Evolutionary conservation across 2,888 invertebrate species (phyloP).

Genomic region (Eilema depressum): DNA sequence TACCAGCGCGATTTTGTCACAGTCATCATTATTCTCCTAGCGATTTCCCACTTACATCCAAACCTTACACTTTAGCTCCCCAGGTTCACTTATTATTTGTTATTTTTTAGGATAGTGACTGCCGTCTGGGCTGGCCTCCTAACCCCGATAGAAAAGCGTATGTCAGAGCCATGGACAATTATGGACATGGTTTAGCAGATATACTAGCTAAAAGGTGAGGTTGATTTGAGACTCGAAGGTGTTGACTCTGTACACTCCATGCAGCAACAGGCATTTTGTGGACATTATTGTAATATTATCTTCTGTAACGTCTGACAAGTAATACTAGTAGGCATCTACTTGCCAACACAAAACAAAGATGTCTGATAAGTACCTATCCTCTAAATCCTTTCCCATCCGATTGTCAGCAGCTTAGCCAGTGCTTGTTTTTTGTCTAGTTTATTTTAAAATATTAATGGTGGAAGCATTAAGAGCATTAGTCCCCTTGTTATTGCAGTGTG

Average conservation of each 20-base stretch:
- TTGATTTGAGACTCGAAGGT: too few relatives aligned
- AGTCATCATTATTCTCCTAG: too few relatives aligned
- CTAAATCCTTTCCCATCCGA: conserved; percentile 53
- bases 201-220: too few relatives aligned
- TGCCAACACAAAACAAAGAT: conserved; percentile 20
- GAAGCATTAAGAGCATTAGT: conserved; percentile 82
- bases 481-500: conserved; percentile 81
- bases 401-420: conserved; percentile 57
- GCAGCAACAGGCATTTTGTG: neutral
- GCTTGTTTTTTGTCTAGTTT: conserved; percentile 79
- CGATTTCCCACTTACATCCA: neutral
- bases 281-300: neutral
- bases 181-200: too few relatives aligned
- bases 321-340: neutral
- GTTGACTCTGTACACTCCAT: too few relatives aligned
- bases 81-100: neutral
- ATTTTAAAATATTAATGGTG: conserved; percentile 85
- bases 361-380: conserved; percentile 25
- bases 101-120: too few relatives aligned
- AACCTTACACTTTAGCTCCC: neutral
- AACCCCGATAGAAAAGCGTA: too few relatives aligned
- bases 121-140: too few relatives aligned
- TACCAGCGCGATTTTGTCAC: too few relatives aligned
- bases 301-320: neutral
- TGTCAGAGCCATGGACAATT: too few relatives aligned